Evolutionary conservation across 2,888 invertebrate species (phyloP).

Genomic region (Ceramica pisi): DNA sequence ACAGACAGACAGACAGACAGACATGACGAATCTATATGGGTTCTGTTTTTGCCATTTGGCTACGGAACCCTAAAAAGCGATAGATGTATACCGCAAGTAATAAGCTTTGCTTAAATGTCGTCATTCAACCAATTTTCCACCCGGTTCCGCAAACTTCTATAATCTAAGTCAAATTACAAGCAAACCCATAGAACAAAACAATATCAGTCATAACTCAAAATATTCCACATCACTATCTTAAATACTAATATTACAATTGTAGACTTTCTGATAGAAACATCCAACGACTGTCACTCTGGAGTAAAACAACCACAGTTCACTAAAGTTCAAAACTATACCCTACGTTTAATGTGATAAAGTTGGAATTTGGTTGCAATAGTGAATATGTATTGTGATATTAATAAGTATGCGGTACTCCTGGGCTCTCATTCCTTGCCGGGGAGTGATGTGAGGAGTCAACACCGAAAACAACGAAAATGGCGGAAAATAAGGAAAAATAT

Average conservation of each 20-base stretch:
- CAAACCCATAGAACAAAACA: conserved; percentile 19
- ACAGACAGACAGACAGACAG: no score
- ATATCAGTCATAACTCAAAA: conserved; percentile 6
- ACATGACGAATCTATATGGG: no score
- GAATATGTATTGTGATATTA: conserved; percentile 47
- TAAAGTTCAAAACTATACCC: conserved; percentile 5
- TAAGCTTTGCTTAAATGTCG: no score
- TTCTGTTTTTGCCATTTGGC: no score
- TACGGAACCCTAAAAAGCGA: no score
- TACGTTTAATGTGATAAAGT: neutral
- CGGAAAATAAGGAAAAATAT: conserved; percentile 53
- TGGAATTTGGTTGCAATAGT: conserved; percentile 5
- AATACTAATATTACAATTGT: conserved; percentile 46
- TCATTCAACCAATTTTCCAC: no score
- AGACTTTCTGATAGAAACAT: conserved; percentile 55
- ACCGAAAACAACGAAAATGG: conserved; percentile 56
- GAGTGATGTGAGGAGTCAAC: conserved; percentile 59
- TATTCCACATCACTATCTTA: conserved; percentile 37
- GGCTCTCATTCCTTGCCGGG: conserved; percentile 54
- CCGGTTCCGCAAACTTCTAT: no score
- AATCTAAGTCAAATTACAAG: neutral
- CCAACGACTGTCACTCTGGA: conserved; percentile 37
- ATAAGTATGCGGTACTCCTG: conserved; percentile 31
- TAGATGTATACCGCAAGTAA: no score
- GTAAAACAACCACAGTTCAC: neutral